Percentiles rank a stretch among this genome's conserved stretches.
Conservation (phyloP, 2,888 invertebrate species). For the Iselma pallidipennis region DNA sequence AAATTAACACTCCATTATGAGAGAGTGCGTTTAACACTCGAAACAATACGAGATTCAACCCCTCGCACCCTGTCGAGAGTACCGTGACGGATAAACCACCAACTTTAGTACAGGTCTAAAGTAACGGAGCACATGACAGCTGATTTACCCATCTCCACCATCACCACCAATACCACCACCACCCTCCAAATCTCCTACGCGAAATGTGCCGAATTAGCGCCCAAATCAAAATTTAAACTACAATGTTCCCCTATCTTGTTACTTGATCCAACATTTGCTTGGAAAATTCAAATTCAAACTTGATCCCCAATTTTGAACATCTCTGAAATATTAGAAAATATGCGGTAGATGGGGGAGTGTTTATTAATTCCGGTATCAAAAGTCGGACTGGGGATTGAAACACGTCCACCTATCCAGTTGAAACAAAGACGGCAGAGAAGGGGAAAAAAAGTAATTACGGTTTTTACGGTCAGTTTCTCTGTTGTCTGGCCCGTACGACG, state of each 20-base stretch:
- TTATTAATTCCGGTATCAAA: not conserved
- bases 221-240: constrained; percentile 20
- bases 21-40: constrained; percentile 46
- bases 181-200: constrained; percentile 1
- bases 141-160: not conserved
- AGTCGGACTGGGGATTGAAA: not conserved
- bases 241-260: not conserved
- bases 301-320: not conserved
- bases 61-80: constrained; percentile 11
- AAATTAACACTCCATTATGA: constrained; percentile 52
- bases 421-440: not conserved
- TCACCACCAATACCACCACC: not conserved
- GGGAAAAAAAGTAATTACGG: not conserved
- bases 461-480: too few species aligned
- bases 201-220: constrained; percentile 21
- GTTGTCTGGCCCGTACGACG: too few species aligned
- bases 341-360: not conserved
- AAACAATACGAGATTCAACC: constrained; percentile 26
- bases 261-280: not conserved
- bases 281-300: not conserved
- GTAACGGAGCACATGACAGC: constrained; percentile 25
- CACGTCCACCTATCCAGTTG: too few species aligned
- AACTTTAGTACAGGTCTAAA: constrained; percentile 14
- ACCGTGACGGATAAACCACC: constrained; percentile 16
- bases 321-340: not conserved